phyloP scores from a whole-genome alignment of 2,113 vertebrate genomes.

The Salminus brasiliensis region DNA sequence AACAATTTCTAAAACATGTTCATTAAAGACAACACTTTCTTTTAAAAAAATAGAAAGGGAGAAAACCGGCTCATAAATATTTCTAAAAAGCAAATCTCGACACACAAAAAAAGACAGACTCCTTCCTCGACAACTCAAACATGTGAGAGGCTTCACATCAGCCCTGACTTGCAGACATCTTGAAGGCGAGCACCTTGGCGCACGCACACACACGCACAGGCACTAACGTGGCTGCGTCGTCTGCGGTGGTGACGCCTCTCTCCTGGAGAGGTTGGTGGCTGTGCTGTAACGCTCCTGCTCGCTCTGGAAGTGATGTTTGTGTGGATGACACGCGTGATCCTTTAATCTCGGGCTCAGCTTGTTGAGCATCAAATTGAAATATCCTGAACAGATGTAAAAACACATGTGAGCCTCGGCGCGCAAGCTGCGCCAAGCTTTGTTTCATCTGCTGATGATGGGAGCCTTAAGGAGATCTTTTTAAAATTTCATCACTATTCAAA shows the following conservation, averaged over 20 bases:
- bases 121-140: constrained; percentile 67
- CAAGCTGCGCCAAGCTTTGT: constrained; percentile 94
- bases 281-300: constrained; percentile 72
- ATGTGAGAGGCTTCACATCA: constrained; percentile 64
- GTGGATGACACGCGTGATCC: constrained; percentile 82
- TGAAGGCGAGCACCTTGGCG: constrained; percentile 58
- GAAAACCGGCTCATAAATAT: constrained; percentile 77
- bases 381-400: constrained; percentile 99
- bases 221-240: constrained; percentile 60
- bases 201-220: not conserved
- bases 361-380: constrained; percentile 97
- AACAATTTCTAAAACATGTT: constrained; percentile 79
- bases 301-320: constrained; percentile 76
- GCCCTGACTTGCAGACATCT: constrained; percentile 74
- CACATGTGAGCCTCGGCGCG: constrained; percentile 89
- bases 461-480: constrained; percentile 99
- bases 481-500: constrained; percentile 99
- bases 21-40: constrained; percentile 75
- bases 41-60: constrained; percentile 31
- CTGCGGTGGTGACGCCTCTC: constrained; percentile 70
- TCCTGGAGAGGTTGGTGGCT: constrained; percentile 29
- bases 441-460: constrained; percentile 94
- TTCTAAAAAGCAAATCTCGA: constrained; percentile 77
- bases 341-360: constrained; percentile 90
- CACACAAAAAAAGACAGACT: constrained; percentile 53